Evolutionary conservation across 2,113 vertebrate genomes (phyloP), one percentile per base, ranked within the genome.

Genomic region (Climacteris rufus): DNA sequence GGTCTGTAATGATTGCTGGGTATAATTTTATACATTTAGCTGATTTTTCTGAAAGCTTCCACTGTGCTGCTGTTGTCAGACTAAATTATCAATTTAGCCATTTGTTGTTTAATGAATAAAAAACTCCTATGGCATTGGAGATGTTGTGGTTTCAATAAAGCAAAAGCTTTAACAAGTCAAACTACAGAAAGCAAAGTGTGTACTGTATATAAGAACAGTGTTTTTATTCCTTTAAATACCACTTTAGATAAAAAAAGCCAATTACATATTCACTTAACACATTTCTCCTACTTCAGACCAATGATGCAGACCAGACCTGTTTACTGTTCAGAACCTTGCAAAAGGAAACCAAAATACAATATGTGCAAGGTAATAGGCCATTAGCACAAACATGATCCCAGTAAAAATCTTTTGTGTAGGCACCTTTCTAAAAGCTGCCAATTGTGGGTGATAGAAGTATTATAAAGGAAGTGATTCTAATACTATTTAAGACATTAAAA

Each of bases 51-150:
- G 95, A 97, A 97, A 97, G 91, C 88, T 93, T 97, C 91, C 81
- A 83, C 89, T 87, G 54, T 87, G 77, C 93, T 96, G 90, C 95
- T 95, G 53, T 95, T 96, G 78, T 96, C 95, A 97, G 91, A 94
- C 85, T 95, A 95, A 96, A 97, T 97, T 97, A 97, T 83, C 94
- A 84, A 95, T 97, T 96, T 97, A 97, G 82, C 76, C 96, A 92
- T 95, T 97, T 97, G 94, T 93, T 95, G 86, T 85, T 94, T 93
- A 93, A 97, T 90, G 94, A 97, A 97, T 97, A 96, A 94, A 95
- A 95, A 97, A 96, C 93, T 91, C 91, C 94, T 95, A 88, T 93
- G 94, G 75, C 71, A 89, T 94, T 94, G 85, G 91, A 92, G 81
- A 90, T 89, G 84, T 89, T 95, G 87, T 93, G 79, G 79, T 96